phyloP scores from a whole-genome alignment of 1,140 invertebrate species.

The Homarus americanus region DNA sequence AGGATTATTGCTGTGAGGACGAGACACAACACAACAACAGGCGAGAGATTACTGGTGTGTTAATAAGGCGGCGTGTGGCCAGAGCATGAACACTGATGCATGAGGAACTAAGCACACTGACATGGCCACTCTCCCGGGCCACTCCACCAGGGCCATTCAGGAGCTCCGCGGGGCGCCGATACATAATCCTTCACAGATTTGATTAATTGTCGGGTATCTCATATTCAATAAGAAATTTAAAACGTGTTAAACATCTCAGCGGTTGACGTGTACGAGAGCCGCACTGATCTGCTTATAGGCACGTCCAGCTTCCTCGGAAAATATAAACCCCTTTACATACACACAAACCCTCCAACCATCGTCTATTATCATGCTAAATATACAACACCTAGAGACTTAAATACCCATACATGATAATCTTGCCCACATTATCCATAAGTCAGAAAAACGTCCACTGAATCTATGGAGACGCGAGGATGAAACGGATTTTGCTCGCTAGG shows the following conservation, averaged over 20 bases:
- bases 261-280: conserved; percentile 18
- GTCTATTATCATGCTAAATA: no score
- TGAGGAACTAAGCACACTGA: not conserved
- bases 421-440: no score
- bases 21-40: not conserved
- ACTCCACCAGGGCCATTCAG: conserved; percentile 5
- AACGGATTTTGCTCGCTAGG: no score
- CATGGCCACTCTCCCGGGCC: not conserved
- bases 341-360: no score
- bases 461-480: no score
- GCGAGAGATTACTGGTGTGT: not conserved
- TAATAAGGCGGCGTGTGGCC: not conserved
- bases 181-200: conserved; percentile 45
- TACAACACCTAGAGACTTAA: no score
- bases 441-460: no score
- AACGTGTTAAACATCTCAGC: conserved; percentile 50
- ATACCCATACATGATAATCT: no score
- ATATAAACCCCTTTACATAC: not conserved
- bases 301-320: not conserved
- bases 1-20: not conserved
- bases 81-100: not conserved
- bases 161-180: conserved; percentile 26
- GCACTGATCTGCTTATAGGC: not conserved
- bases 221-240: conserved; percentile 61
- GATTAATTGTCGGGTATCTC: conserved; percentile 46